phyloP scores from a whole-genome alignment of 1,140 invertebrate genomes.

The Lasaia peninsularis region DNA sequence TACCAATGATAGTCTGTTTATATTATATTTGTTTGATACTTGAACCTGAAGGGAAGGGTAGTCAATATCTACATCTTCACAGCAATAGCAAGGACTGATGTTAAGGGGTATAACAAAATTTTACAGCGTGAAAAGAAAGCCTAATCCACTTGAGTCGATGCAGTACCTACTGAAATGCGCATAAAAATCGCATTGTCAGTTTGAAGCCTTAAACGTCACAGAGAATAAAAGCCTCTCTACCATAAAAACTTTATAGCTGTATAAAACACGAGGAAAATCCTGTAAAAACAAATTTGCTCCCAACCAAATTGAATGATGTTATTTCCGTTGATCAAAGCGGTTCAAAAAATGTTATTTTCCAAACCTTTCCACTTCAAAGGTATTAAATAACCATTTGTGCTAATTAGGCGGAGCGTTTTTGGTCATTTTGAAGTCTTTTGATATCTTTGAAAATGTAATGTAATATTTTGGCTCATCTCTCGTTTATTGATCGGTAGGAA shows the following conservation, averaged over 20 bases:
- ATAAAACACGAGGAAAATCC: conserved; percentile 4
- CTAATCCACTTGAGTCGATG: no score
- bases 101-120: no score
- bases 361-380: conserved; percentile 8
- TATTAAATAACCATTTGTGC: conserved; percentile 12
- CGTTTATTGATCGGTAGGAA: no score
- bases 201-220: neutral
- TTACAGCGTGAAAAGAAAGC: no score
- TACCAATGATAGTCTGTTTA: no score
- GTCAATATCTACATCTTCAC: no score
- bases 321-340: conserved; percentile 8
- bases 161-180: no score
- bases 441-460: neutral
- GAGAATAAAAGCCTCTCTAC: neutral
- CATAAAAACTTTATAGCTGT: neutral
- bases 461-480: neutral
- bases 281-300: conserved; percentile 8
- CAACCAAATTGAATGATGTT: conserved; percentile 10
- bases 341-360: conserved; percentile 6
- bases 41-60: no score
- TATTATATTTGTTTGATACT: no score
- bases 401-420: neutral
- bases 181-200: neutral
- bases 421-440: neutral
- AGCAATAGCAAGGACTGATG: no score